Conservation (phyloP, 2,888 invertebrate genomes). For the Nymphalis c-album region DNA sequence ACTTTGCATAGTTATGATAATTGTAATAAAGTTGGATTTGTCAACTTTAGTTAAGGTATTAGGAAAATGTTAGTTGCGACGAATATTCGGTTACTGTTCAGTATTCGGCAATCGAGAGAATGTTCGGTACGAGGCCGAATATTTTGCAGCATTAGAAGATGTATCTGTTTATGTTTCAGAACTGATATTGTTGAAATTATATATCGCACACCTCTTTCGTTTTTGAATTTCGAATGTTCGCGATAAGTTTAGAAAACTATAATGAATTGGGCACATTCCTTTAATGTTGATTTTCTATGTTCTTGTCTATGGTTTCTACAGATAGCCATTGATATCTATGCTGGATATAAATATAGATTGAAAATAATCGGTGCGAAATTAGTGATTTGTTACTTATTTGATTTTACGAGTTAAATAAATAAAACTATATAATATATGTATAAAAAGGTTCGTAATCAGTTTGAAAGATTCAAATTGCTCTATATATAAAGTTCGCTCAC, state of each 20-base stretch:
- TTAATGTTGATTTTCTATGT: not conserved
- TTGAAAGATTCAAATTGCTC: too few species aligned
- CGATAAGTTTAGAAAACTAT: not conserved
- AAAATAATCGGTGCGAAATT: not conserved
- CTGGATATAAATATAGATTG: not conserved
- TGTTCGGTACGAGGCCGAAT: too few species aligned
- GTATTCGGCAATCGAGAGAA: too few species aligned
- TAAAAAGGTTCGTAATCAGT: too few species aligned
- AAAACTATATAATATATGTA: not conserved
- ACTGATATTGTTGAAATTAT: not conserved
- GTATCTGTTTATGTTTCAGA: constrained; percentile 2
- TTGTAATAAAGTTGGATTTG: not conserved
- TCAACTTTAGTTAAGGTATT: not conserved
- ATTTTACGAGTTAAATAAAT: not conserved
- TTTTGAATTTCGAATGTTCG: not conserved
- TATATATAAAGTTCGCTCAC: too few species aligned
- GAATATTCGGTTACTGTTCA: too few species aligned
- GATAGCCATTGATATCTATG: not conserved
- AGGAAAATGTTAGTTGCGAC: not conserved
- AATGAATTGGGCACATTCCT: not conserved
- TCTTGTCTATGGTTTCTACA: not conserved
- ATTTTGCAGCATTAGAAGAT: too few species aligned
- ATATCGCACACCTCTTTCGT: too few species aligned
- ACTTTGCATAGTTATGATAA: not conserved
- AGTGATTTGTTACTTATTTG: not conserved